These are phyloP conservation scores for Leucophora obtusa DNA, from an alignment of 2,888 invertebrate species.

Conservation along the genomic window DNA sequence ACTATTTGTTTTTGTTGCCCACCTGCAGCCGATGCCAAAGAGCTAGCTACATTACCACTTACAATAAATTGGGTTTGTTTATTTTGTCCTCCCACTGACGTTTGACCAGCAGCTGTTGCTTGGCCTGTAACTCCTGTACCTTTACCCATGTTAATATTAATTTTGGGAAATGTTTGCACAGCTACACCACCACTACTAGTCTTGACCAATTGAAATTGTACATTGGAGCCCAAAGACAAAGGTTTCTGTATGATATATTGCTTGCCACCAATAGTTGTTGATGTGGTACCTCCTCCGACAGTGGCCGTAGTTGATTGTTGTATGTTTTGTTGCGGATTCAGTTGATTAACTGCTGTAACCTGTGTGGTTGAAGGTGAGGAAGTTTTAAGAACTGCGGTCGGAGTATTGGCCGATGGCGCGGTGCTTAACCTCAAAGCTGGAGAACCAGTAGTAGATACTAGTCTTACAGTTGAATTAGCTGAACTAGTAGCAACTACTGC, in stretches of 20 bases:
- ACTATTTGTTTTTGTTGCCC: slow-evolving; percentile 74
- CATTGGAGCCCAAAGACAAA: slow-evolving; percentile 85
- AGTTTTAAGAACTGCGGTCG: slow-evolving; percentile 72
- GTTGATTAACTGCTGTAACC: slow-evolving; percentile 68
- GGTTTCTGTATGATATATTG: slow-evolving; percentile 86
- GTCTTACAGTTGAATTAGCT: slow-evolving; percentile 72
- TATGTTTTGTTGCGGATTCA: slow-evolving; percentile 62
- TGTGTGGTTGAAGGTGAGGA: slow-evolving; percentile 68
- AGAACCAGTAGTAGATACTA: slow-evolving; percentile 75
- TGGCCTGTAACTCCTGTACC: slow-evolving; percentile 59
- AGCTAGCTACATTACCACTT: slow-evolving; percentile 55
- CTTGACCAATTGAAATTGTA: slow-evolving; percentile 90
- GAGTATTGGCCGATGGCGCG: slow-evolving; percentile 70
- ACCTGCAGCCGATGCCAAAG: slow-evolving; percentile 61
- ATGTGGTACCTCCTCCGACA: slow-evolving; percentile 59
- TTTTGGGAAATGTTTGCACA: slow-evolving; percentile 82
- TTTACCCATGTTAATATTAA: slow-evolving; percentile 77
- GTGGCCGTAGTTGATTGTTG: slow-evolving; percentile 46
- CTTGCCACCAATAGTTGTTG: slow-evolving; percentile 81
- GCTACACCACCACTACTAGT: slow-evolving; percentile 93
- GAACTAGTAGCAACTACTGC: slow-evolving; percentile 69
- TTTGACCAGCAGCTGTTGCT: slow-evolving; percentile 60
- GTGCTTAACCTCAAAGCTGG: slow-evolving; percentile 74
- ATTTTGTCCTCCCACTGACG: slow-evolving; percentile 48
- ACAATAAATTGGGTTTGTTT: slow-evolving; percentile 64